Base-by-base conservation (phyloP, 2,113 vertebrate genomes). In the Phalacrocorax aristotelis region DNA sequence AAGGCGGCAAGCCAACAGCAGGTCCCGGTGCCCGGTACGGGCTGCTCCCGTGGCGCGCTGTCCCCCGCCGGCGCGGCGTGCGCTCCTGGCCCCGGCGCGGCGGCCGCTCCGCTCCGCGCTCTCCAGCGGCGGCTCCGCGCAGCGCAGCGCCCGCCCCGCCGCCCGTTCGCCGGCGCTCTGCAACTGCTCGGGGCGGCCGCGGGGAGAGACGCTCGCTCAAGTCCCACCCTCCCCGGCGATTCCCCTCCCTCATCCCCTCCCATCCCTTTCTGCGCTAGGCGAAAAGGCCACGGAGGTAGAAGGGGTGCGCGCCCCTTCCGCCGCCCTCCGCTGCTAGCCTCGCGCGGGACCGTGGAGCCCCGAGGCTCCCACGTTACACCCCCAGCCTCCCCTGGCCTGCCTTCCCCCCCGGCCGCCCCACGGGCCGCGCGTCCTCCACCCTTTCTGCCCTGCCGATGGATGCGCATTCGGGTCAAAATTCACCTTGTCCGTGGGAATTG, bases 1-100 rank as follows among this genome's bases (percentile, higher is more conserved):
- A 83, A 83, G 83, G 90, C 87, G 84, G 62, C 90, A 82, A 95
- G 92, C 93, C 80, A 94, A 92, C 80, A 90, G 97, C 96, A 96
- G 95, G 93, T 96, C 92, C 93, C 78, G 84, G 76, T 75, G 89
- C 71, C 71, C 78, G 69, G 82, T 95, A 25, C 87, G 54, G 79
- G 94, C 94, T 60, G 93, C 94, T 97, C 85, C 85, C 83, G 38
- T 38, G 38, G 38, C 38, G 38, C 38, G 38, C 38, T 38, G 38
- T 38, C 38, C 38, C 38, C 38, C 38, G 38, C 38, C 38, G 38
- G 38, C 38, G 38, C 38, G 38, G 38, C 38, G 38, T 38, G 38
- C 38, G 38, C 38, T 38, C 38, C 38, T 38, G 38, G 38, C 38
- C 38, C 38, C 38, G 38, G 38, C 38, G 38, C 38, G 38, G 38